These are phyloP conservation scores for Polydrusus tereticollis DNA, from an alignment of 2,888 invertebrate species.

Conservation along the genomic window DNA sequence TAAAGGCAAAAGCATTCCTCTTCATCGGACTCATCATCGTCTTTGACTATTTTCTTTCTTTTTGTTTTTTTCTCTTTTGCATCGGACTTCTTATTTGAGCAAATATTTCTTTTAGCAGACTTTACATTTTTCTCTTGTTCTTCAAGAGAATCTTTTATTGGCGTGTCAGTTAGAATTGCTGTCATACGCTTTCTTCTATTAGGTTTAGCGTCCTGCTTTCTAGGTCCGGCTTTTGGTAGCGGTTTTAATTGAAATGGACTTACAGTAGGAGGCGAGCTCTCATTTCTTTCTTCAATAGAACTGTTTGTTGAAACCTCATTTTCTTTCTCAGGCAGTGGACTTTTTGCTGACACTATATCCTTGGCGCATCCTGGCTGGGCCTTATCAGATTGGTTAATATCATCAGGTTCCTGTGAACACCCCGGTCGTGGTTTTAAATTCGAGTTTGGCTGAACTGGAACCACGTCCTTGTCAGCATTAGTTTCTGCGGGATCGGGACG, in stretches of 20 bases:
- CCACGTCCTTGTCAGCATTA: slow-evolving; percentile 8
- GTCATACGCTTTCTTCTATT: slow-evolving; percentile 15
- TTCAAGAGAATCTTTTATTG: slow-evolving; percentile 6
- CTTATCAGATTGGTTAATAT: slow-evolving; percentile 12
- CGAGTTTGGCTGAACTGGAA: slow-evolving; percentile 1
- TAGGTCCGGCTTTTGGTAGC: background rate
- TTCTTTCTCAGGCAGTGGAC: background rate
- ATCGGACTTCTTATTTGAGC: background rate
- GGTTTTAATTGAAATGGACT: background rate
- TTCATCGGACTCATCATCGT: too few species aligned
- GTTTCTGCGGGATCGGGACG: background rate
- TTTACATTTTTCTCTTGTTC: background rate
- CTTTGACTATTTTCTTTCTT: too few species aligned
- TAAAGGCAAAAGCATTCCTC: too few species aligned
- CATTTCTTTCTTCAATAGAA: background rate
- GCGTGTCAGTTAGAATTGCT: slow-evolving; percentile 13
- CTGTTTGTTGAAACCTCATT: background rate
- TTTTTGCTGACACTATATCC: slow-evolving; percentile 12
- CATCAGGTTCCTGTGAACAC: background rate
- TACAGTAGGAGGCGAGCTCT: background rate
- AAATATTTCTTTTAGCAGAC: background rate
- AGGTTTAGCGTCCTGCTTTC: slow-evolving; percentile 11
- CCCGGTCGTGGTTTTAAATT: slow-evolving; percentile 9
- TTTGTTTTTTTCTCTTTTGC: too few species aligned
- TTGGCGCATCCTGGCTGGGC: slow-evolving; percentile 12